These are phyloP conservation scores for Megalops cyprinoides DNA, from an alignment of 2,797 vertebrate species.

Conservation along the genomic window DNA sequence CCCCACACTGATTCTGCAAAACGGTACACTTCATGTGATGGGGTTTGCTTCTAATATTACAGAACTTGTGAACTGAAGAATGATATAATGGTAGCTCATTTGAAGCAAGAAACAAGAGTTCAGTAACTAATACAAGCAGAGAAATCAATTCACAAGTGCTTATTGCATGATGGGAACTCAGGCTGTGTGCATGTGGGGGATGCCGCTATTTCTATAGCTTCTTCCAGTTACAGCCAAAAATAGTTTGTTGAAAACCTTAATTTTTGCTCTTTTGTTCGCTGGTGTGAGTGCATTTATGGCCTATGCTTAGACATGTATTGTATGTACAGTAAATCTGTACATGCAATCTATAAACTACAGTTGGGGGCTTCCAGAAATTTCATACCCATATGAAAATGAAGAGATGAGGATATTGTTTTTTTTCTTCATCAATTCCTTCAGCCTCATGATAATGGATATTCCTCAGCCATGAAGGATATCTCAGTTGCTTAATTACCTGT, in stretches of 20 bases:
- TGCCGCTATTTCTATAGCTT: too few species aligned
- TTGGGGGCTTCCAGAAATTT: neutral
- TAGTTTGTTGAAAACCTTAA: neutral
- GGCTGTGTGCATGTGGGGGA: neutral
- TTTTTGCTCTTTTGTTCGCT: conserved; percentile 18
- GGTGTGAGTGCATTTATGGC: neutral
- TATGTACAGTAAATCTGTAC: neutral
- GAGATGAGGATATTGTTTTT: neutral
- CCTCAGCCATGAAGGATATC: neutral
- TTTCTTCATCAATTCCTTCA: neutral
- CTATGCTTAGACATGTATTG: neutral
- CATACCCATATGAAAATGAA: neutral
- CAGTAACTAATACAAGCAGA: too few species aligned
- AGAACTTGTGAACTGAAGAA: too few species aligned
- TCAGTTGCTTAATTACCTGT: conserved; percentile 17
- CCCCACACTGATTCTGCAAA: too few species aligned
- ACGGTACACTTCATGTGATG: too few species aligned
- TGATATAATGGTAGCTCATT: too few species aligned
- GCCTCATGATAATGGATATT: conserved; percentile 1
- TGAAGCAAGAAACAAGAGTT: too few species aligned
- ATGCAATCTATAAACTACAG: too few species aligned
- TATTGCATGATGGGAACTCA: too few species aligned
- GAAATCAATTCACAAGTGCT: too few species aligned
- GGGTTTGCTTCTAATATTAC: too few species aligned
- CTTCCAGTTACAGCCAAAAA: neutral